A percentile compares a stretch with the other conserved stretches of the same genome.
Conservation (phyloP, 2,797 vertebrate genomes). For the Oreochromis mossambicus region DNA sequence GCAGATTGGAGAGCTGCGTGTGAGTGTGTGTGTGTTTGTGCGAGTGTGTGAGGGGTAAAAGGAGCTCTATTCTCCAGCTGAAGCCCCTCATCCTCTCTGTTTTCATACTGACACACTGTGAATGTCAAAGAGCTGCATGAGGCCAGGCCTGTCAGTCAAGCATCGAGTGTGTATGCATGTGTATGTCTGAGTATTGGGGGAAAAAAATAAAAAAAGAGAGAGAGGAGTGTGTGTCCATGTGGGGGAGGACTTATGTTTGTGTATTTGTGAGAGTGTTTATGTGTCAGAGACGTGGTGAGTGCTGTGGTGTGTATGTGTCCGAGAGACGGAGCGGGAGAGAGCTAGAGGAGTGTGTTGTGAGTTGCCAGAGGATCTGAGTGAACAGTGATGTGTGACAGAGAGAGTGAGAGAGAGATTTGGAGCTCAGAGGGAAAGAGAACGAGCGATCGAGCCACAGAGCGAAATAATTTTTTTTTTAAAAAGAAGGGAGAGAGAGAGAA, state of each 20-base stretch:
- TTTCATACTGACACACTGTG: slow-evolving; percentile 37
- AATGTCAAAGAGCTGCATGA: slow-evolving; percentile 47
- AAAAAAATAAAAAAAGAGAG: background rate
- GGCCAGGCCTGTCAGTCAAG: slow-evolving; percentile 35
- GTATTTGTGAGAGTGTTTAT: background rate
- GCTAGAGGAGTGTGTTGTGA: slow-evolving; percentile 11
- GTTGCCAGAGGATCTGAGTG: slow-evolving; percentile 52
- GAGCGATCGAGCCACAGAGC: background rate
- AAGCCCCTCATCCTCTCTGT: slow-evolving; percentile 41
- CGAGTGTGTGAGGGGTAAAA: background rate
- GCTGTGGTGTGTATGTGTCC: background rate
- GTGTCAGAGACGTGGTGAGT: background rate
- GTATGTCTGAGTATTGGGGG: background rate
- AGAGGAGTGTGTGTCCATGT: background rate
- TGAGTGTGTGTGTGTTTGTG: background rate
- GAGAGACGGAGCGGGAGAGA: background rate
- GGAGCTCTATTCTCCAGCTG: slow-evolving; percentile 28
- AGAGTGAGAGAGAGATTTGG: slow-evolving; percentile 34
- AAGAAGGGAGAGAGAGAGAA: background rate
- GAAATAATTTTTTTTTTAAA: rapidly evolving
- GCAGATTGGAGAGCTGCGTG: background rate
- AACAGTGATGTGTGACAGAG: slow-evolving; percentile 61
- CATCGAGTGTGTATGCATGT: background rate
- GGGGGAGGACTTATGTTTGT: background rate
- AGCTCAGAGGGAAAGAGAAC: slow-evolving; percentile 11